Base-by-base conservation (phyloP, 2,113 vertebrate genomes). In the Willisornis vidua region DNA sequence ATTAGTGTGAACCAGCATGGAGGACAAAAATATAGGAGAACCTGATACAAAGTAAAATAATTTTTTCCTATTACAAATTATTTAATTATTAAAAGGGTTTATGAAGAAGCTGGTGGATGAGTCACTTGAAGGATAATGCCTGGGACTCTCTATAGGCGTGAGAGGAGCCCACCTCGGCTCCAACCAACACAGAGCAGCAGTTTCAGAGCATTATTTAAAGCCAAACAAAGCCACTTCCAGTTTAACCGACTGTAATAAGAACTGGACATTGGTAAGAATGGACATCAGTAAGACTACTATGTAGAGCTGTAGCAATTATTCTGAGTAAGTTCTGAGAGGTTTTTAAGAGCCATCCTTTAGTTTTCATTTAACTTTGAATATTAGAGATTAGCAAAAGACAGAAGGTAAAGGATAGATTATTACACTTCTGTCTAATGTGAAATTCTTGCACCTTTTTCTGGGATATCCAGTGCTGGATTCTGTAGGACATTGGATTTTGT, bases 1-100 rank as follows among this genome's bases (percentile, higher is more conserved):
- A 0, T n/a, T 7, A n/a, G 5, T 33, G 24, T n/a, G 43, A 62
- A 59, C 13, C 3, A 8, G 10, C 20, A 35, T 1, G 6, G 24
- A 74, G 12, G 31, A 63, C 31, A 67, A 13, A 45, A 80, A 5
- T 28, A 51, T 0, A 74, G 4, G 19, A 5, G 28, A 72, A 76
- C 1, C 14, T 37, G 9, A 1, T 33, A 10, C 20, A 85, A 87
- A 67, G 20, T 8, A 11, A 23, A 23, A 51, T 15, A 5, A 51
- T 6, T 22, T 79, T 75, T 35, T 12, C 14, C 33, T 26, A 1
- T 15, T 33, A 26, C 43, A 26, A 68, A 6, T 20, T n/a, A 55
- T 29, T 41, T 31, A 61, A 45, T 41, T 35, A n/a, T 29, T 68
- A 14, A 63, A 81, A 62, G 9, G 6, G 11, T 48, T 81, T 66